Evolutionary conservation across 2,888 invertebrate genomes (phyloP), one percentile per base, ranked within the genome.

Genomic region (Drosophila algonquin): DNA sequence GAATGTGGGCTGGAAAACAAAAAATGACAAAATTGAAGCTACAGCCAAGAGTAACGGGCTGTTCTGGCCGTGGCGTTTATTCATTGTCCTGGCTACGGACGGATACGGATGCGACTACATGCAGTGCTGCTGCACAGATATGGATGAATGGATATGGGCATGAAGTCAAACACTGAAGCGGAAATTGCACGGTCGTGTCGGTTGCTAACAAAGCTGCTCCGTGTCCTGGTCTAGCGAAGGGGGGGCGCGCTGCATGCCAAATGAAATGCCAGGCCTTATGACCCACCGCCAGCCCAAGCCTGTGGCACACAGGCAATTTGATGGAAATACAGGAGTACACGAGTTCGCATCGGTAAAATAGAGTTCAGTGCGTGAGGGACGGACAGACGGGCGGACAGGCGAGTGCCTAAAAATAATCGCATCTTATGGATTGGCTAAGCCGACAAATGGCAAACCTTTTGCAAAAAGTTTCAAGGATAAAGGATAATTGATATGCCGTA

Each of bases 261-360:
- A 77, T 76, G 58, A 73, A 79, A 63, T 65, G 63, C 48, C 53
- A 65, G 47, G 47, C 44, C 61, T 79, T 62, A 63, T 65, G 44
- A 44, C 72, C 75, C 58, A 60, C 30, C 16, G 27, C 72, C 30
- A n/a, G 27, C 72, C 75, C 58, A 60, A 35, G n/a, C 27, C 8
- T 47, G 10, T 12, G 14, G 18, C 30, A 18, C 18, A 27, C 50
- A 10, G 30, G 18, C 24, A 16, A 35, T 32, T 57, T 21, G 18
- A 10, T 21, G 30, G 12, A 3, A 10, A 40, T 21, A 40, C n/a
- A 40, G 6, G n/a, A 14, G n/a, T n/a, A 14, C 40, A 14, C 40
- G 1, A n/a, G n/a, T 40, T 14, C n/a, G 2, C 40, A 40, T n/a
- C n/a, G 40, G 7, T 0, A 14, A 7, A 7, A n/a, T 7, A 1